Conservation (phyloP, 2,797 vertebrate genomes). For the Pantherophis alleghaniensis region DNA sequence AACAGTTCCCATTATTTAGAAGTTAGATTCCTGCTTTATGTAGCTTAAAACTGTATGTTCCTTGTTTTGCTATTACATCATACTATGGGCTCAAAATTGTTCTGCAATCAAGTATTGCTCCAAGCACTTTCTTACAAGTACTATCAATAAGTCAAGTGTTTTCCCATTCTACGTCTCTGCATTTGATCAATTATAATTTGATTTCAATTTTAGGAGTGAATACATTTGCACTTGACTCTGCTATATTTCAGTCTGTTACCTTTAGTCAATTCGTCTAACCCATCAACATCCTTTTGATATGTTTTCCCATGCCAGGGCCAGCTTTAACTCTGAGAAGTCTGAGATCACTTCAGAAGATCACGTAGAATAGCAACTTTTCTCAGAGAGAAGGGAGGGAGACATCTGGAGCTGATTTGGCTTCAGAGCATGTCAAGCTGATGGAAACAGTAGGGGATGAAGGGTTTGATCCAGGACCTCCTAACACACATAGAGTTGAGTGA, state of each 20-base stretch:
- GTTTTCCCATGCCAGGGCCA: not conserved
- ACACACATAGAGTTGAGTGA: not conserved
- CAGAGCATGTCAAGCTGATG: not conserved
- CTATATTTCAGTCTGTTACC: not conserved
- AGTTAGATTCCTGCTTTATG: not conserved
- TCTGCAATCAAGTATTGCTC: not conserved
- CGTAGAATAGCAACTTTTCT: not conserved
- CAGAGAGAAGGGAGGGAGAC: not conserved
- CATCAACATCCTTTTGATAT: not conserved
- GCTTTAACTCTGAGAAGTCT: not conserved
- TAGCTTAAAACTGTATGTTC: not conserved
- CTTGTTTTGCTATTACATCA: not conserved
- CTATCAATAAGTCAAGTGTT: not conserved
- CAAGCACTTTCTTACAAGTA: not conserved
- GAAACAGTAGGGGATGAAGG: not conserved
- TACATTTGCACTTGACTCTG: not conserved
- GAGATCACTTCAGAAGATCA: not conserved
- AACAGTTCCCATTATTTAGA: not conserved
- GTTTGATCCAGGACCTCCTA: not conserved
- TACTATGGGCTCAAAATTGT: not conserved
- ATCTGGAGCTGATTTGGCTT: not conserved
- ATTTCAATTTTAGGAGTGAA: not conserved
- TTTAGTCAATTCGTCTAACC: not conserved
- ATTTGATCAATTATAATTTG: not conserved
- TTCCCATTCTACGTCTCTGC: not conserved